Evolutionary conservation across 2,113 vertebrate genomes (phyloP), one percentile per base, ranked within the genome.

Genomic region (Rhabdomys dilectus): DNA sequence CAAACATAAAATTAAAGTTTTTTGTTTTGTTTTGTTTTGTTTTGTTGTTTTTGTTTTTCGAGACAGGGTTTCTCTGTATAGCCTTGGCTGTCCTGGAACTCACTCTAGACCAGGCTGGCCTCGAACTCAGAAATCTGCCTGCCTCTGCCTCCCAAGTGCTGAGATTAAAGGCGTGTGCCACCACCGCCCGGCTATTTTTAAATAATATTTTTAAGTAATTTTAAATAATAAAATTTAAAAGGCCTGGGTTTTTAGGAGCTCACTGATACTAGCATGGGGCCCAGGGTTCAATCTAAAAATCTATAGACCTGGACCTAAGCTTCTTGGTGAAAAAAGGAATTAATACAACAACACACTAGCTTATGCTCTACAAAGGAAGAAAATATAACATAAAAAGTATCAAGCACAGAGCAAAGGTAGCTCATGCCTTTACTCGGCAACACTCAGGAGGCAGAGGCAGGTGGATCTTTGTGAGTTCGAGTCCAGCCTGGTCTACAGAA

Each of bases 291-390:
- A 89, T 75, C 15, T 31, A 48, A 87, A 68, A 34, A 12, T 51
- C 21, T 5, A 45, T 17, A 48, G 4, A 1, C 12, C 51, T 82
- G 45, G 4, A 78, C 91, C 22, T 78, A 56, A 87, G 70, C 36
- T 29, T 42, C 13, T 90, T 19, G 56, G 85, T 85, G 21, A 92
- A 1, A 77, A 60, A 91, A 77, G 70, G 58, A 86, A 85, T 84
- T 24, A 92, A 89, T 77, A 95, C 31, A 75, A 72, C 19, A 87
- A 94, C 96, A 81, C 39, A 92, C 45, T 88, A 45, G 21, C 34
- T 82, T 92, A 95, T 91, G 89, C 17, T 86, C 31, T 68, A 87
- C 72, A 84, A 95, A 91, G 36, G 53, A 85, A 88, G 2, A 11
- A n/a, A 75, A 1, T 21, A 8, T 60, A 66, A 84, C 36, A 89